Base-by-base conservation (phyloP, 2,888 invertebrate genomes). In the Coleophora deauratella region DNA sequence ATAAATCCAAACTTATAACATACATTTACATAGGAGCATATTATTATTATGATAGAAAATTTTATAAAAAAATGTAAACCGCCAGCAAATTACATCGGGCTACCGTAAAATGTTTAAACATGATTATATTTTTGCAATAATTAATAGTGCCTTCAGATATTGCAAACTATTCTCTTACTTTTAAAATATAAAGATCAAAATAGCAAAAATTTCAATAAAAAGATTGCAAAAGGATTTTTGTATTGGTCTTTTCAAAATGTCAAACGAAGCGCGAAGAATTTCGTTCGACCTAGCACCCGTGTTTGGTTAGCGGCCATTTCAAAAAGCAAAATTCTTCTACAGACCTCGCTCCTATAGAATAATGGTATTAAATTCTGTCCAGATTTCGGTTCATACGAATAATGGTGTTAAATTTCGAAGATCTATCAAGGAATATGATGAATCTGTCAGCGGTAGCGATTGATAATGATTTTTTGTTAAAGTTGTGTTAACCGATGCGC, bases 351-450 rank as follows among this genome's bases (percentile, higher is more conserved):
- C 21, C 3, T 21, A 21, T 6, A 67, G 66, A 71, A 79, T 74
- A 81, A 79, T 73, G 56, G 77, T 59, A 73, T 74, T 66, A 77
- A 67, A 66, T 69, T 63, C 67, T 70, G 65, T 63, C 69, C 64
- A 68, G 52, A 21, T 21, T 4, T 21, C 3, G 21, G 21, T 65
- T 64, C 59, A 52, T 58, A 47, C 57, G 68, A 59, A 78, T 75
- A 78, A 77, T 74, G 71, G 82, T 78, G 79, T 82, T 82, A 75
- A 78, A 79, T 84, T 81, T 82, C 84, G 58, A 67, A 66, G 62
- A 76, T 71, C 62, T 55, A 69, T 68, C 69, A 58, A 62, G 57
- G 57, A 68, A 66, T 68, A 77, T 82, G 84, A 82, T 79, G 62
- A 68, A 82, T 84, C 68, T 72, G 74, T 67, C 69, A 72, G 76